Percentiles rank a stretch among this genome's conserved stretches.
These are phyloP conservation scores for Nanger granti DNA, from an alignment of 2,113 vertebrate genomes.

Conservation along the genomic window DNA sequence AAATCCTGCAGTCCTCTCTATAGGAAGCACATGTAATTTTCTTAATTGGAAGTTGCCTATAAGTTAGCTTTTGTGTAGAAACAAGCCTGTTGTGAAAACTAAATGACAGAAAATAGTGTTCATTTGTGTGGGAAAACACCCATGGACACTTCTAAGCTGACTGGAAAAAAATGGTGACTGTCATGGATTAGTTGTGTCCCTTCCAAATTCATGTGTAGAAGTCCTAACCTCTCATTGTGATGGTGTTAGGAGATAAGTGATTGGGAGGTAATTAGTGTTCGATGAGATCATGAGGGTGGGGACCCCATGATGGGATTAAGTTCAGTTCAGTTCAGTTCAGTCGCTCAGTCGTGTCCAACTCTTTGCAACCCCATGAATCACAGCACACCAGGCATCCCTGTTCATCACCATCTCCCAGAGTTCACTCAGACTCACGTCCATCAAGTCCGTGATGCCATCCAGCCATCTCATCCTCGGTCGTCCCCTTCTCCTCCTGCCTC, in stretches of 20 bases:
- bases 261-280: not conserved
- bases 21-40: not conserved
- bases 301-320: not conserved
- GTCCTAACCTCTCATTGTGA: not conserved
- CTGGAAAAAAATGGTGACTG: not conserved
- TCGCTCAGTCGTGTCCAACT: no score
- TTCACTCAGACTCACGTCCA: no score
- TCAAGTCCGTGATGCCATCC: no score
- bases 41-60: not conserved
- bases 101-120: not conserved
- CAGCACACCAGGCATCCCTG: no score
- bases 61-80: not conserved
- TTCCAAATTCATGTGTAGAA: not conserved
- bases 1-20: not conserved
- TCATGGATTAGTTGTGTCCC: not conserved
- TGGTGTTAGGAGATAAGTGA: not conserved
- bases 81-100: not conserved
- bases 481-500: no score
- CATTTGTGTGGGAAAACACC: not conserved
- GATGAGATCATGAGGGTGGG: not conserved
- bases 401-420: no score
- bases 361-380: no score
- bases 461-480: no score
- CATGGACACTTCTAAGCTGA: not conserved
- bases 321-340: no score